Percentiles rank a stretch among this genome's conserved stretches.
These are phyloP conservation scores for Aphaenogaster ashmeadi DNA, from an alignment of 1,140 invertebrate genomes.

Conservation along the genomic window DNA sequence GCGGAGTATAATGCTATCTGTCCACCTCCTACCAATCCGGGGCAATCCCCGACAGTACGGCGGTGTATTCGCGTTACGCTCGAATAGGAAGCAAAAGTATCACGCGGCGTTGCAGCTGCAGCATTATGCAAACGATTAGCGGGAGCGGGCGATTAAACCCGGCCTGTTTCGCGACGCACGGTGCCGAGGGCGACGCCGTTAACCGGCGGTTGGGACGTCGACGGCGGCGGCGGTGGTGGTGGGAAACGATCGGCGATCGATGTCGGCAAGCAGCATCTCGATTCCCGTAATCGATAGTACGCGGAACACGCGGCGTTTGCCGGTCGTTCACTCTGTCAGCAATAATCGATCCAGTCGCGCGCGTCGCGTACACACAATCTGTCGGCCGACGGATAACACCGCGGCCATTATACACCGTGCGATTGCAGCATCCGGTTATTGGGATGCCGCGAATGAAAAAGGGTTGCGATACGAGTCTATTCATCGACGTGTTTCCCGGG, in stretches of 20 bases:
- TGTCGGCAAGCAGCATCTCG: slow-evolving; percentile 38
- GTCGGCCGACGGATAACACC: slow-evolving; percentile 41
- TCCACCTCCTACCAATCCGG: background rate
- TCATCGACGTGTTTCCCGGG: background rate
- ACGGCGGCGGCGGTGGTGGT: background rate
- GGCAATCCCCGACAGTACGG: background rate
- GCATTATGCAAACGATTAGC: slow-evolving; percentile 43
- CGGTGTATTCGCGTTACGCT: background rate
- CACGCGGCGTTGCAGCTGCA: background rate
- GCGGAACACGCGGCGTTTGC: slow-evolving; percentile 45
- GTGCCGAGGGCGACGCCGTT: background rate
- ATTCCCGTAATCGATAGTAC: slow-evolving; percentile 40
- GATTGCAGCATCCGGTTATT: slow-evolving; percentile 24
- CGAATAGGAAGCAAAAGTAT: slow-evolving; percentile 9
- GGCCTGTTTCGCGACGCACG: background rate
- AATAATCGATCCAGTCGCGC: slow-evolving; percentile 56
- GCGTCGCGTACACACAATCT: slow-evolving; percentile 35
- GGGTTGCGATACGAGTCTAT: background rate
- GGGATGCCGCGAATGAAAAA: slow-evolving; percentile 27
- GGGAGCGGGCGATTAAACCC: slow-evolving; percentile 33
- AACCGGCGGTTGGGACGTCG: background rate
- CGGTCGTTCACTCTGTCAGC: slow-evolving; percentile 56
- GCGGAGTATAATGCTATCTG: slow-evolving; percentile 2
- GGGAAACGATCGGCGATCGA: slow-evolving; percentile 11
- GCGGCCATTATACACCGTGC: slow-evolving; percentile 28